phyloP scores from a whole-genome alignment of 1,140 invertebrate genomes.

The Papilio helenus region DNA sequence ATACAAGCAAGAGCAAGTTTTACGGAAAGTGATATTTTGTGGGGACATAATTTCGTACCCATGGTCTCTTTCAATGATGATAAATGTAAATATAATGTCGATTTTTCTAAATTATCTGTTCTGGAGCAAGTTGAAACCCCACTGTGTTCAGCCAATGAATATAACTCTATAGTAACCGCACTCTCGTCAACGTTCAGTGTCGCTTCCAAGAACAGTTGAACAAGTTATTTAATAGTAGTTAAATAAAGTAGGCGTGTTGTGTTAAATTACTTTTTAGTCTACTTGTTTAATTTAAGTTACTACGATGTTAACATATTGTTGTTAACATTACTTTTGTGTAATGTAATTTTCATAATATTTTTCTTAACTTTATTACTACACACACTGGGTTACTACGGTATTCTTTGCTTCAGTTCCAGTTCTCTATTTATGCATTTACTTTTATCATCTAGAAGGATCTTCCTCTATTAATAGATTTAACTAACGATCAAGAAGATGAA shows the following conservation, averaged over 20 bases:
- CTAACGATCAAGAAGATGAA: no score
- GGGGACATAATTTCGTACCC: conserved; percentile 87
- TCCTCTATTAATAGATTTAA: no score
- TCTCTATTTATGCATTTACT: no score
- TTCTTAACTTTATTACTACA: no score
- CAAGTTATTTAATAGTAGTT: background rate
- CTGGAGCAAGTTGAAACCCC: conserved; percentile 93
- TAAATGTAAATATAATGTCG: conserved; percentile 91
- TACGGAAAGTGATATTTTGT: conserved; percentile 87
- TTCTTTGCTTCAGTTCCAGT: no score
- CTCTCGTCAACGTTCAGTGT: background rate
- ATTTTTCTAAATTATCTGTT: conserved; percentile 92
- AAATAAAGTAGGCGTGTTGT: no score
- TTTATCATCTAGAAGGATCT: no score
- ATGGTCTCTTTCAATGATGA: conserved; percentile 91
- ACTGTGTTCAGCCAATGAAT: conserved; percentile 90
- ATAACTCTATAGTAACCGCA: conserved; percentile 51
- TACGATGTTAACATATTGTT: no score
- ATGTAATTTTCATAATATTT: no score
- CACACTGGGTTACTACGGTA: no score
- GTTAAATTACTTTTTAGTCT: no score
- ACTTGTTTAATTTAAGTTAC: background rate
- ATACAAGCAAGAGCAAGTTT: conserved; percentile 87
- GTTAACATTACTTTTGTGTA: no score
- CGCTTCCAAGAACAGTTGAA: background rate